Base-by-base conservation (phyloP, 1,140 invertebrate genomes). In the Drosophila parvula region DNA sequence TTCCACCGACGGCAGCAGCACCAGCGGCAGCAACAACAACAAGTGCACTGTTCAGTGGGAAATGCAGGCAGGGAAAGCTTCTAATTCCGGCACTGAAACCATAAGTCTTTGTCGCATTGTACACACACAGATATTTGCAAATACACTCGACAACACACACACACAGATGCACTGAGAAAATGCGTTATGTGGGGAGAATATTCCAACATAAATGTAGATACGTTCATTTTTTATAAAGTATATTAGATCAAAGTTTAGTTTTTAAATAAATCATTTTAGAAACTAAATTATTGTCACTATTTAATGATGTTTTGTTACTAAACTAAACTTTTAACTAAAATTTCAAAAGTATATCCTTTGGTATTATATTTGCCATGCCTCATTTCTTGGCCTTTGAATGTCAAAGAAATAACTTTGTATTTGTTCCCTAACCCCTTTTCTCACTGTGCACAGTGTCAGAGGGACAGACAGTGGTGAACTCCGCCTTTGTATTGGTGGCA, bases 41-140 rank as follows among this genome's bases (percentile, higher is more conserved):
- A 55, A 55, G 51, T 55, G 51, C 48, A 47, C 27, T 56, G 60
- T 59, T 59, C 62, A 63, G 78, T 79, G 84, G 77, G 77, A 88
- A 88, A 89, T 88, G 84, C 84, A 90, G 81, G 85, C 84, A 89
- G 85, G 78, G 81, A 90, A 84, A 85, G 84, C 84, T 89, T 85
- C 84, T 89, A 89, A 89, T 89, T 89, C 84, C 85, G 74, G 81
- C 78, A 90, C 78, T 89, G 85, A 89, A 89, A 89, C 85, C 84
- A 89, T 89, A 89, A 89, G 84, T 89, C 84, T 90, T 89, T 89
- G 81, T 80, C 85, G 85, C 85, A 89, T 89, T 89, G 85, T 76
- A 73, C 74, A 84, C 77, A 77, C 59, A 75, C 45, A 68, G 56
- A 55, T 55, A 55, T 55, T 55, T 55, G 51, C 51, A 55, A 55